Evolutionary conservation across 2,113 vertebrate genomes (phyloP).

Genomic region (Trachemys scripta): DNA sequence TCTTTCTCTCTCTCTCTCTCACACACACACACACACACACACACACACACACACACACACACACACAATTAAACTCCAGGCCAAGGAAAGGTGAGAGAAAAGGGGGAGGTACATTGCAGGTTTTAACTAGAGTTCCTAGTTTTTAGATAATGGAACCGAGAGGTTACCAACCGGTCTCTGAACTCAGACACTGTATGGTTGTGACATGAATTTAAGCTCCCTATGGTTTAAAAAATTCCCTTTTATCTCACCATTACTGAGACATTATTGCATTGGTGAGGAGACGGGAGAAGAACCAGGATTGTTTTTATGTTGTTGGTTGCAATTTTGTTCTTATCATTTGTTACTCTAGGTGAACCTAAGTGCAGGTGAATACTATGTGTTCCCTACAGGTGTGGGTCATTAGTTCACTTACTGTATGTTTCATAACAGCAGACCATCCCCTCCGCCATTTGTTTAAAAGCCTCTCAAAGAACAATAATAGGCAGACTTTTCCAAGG

Average conservation of each 20-base stretch:
- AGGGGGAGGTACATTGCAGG: background rate
- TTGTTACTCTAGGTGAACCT: background rate
- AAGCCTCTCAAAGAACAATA: conserved; percentile 19
- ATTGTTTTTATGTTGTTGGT: background rate
- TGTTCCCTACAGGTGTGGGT: background rate
- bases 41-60: background rate
- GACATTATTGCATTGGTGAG: background rate
- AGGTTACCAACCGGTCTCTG: background rate
- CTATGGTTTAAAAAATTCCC: background rate
- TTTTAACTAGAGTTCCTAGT: background rate
- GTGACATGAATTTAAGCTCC: background rate
- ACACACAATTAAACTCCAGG: background rate
- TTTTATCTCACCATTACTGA: background rate
- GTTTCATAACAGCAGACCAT: conserved; percentile 26
- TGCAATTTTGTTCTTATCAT: background rate
- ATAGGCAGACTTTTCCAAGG: conserved; percentile 22
- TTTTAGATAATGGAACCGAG: background rate
- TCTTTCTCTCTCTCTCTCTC: too few species aligned
- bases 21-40: too few species aligned
- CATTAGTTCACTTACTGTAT: conserved; percentile 8
- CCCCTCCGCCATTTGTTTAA: conserved; percentile 50
- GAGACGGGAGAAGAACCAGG: background rate
- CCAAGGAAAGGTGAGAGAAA: background rate
- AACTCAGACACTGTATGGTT: background rate
- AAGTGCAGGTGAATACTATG: background rate